These are phyloP conservation scores for Acropternis orthonyx DNA, from an alignment of 2,797 vertebrate genomes.

Conservation along the genomic window DNA sequence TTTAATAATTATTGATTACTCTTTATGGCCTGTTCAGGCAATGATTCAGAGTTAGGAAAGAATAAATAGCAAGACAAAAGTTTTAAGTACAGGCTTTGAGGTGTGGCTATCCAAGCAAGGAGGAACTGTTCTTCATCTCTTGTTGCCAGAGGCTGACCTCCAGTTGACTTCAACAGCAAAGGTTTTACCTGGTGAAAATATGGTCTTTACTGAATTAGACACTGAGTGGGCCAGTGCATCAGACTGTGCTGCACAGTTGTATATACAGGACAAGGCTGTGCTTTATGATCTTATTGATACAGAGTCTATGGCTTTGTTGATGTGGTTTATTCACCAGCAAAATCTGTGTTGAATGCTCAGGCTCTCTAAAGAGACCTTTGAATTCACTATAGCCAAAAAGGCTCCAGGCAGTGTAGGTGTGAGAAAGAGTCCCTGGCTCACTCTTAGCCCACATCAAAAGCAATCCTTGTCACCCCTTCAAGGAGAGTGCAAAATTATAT, in stretches of 20 bases:
- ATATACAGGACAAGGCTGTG: too few species aligned
- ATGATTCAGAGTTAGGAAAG: not conserved
- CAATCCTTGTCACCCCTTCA: not conserved
- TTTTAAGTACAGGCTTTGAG: not conserved
- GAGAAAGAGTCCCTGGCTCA: not conserved
- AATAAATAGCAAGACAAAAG: not conserved
- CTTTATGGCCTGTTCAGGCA: not conserved
- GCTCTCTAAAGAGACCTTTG: not conserved
- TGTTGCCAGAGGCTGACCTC: not conserved
- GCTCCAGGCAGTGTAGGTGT: fast-evolving
- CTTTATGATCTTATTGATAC: not conserved
- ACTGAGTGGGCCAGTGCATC: fast-evolving
- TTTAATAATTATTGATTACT: not conserved
- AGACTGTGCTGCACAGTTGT: not conserved
- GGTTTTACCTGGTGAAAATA: fast-evolving
- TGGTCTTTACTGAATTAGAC: not conserved
- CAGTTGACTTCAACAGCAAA: not conserved
- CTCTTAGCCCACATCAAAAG: not conserved
- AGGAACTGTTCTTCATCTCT: not conserved
- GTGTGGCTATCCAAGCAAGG: not conserved
- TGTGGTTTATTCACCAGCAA: not conserved
- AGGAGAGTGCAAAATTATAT: not conserved
- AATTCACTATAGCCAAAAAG: not conserved
- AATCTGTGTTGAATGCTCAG: not conserved
- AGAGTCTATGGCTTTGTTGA: not conserved